phyloP scores from a whole-genome alignment of 2,113 vertebrate species.

The Melanotaenia duboulayi region DNA sequence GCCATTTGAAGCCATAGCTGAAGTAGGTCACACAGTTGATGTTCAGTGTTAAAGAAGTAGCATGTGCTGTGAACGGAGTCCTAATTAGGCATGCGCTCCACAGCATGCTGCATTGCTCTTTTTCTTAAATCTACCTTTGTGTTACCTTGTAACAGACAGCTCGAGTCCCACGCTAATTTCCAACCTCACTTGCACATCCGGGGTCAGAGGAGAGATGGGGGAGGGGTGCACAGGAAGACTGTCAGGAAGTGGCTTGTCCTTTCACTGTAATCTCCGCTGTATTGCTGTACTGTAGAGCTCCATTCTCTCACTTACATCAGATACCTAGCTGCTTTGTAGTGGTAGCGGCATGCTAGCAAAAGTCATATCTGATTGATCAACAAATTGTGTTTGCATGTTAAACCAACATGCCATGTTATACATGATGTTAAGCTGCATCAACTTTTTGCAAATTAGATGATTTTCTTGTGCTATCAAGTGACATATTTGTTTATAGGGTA shows the following conservation, averaged over 20 bases:
- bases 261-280: conserved; percentile 74
- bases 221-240: conserved; percentile 75
- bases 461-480: neutral
- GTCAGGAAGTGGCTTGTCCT: conserved; percentile 82
- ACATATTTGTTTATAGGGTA: neutral
- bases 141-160: conserved; percentile 33
- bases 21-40: conserved; percentile 63
- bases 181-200: conserved; percentile 39
- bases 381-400: neutral
- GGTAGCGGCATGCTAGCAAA: neutral
- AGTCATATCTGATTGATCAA: neutral
- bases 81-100: conserved; percentile 21
- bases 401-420: neutral
- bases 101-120: conserved; percentile 11
- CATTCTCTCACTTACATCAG: conserved; percentile 29
- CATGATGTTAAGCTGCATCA: neutral
- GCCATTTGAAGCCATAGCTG: conserved; percentile 49
- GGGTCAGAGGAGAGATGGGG: conserved; percentile 62
- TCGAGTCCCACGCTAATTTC: conserved; percentile 25
- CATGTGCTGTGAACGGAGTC: conserved; percentile 34
- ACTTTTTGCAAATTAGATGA: conserved; percentile 1
- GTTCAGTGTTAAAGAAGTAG: conserved; percentile 55
- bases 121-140: conserved; percentile 24
- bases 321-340: conserved; percentile 14
- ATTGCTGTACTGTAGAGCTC: conserved; percentile 30